These are phyloP conservation scores for Plodia interpunctella DNA, from an alignment of 1,140 invertebrate genomes.

Conservation along the genomic window DNA sequence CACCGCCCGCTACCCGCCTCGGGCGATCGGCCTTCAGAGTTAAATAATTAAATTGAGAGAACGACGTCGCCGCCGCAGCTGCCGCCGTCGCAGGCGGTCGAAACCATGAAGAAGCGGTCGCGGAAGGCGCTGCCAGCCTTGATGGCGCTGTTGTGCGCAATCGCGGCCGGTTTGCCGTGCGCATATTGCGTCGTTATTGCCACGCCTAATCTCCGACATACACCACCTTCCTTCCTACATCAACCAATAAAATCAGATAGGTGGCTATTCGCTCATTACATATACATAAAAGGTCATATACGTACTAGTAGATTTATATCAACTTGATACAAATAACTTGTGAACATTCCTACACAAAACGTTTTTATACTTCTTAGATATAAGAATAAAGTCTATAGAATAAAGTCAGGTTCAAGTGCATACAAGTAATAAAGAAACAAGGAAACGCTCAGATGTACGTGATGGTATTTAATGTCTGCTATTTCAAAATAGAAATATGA, in stretches of 20 bases:
- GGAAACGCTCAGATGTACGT: neutral
- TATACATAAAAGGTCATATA: neutral
- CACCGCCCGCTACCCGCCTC: conserved; percentile 61
- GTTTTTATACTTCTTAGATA: too few relatives aligned
- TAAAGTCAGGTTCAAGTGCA: neutral
- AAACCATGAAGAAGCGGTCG: conserved; percentile 58
- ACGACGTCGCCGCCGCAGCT: conserved; percentile 36
- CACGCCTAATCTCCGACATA: conserved; percentile 52
- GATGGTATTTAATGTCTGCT: neutral
- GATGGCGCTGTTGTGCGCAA: conserved; percentile 70
- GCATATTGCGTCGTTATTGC: conserved; percentile 54
- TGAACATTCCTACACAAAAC: too few relatives aligned
- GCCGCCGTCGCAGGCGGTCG: conserved; percentile 33
- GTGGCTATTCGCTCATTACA: neutral
- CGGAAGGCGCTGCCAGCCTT: conserved; percentile 68
- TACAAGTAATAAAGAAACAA: neutral
- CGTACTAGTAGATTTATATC: too few relatives aligned
- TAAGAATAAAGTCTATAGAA: too few relatives aligned
- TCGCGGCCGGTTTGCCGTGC: conserved; percentile 64
- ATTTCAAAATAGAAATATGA: neutral
- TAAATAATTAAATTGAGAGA: conserved; percentile 71
- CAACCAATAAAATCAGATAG: conserved; percentile 4
- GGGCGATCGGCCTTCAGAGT: conserved; percentile 71
- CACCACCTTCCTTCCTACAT: conserved; percentile 38
- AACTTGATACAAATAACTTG: too few relatives aligned